Evolutionary conservation across 1,140 invertebrate genomes (phyloP).

Genomic region (Hesperophylax magnus): DNA sequence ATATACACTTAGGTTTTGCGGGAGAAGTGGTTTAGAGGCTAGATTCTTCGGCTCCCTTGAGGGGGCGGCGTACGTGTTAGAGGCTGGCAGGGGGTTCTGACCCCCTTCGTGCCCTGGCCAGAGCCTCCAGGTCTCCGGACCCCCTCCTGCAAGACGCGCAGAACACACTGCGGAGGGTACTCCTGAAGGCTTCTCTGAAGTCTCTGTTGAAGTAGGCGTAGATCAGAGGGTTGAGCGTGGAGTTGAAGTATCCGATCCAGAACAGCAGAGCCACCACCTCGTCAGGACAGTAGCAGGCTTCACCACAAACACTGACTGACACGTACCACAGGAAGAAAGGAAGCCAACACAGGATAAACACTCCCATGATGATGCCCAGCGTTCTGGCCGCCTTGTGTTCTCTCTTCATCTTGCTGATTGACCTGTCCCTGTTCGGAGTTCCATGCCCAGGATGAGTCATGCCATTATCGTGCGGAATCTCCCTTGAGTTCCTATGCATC

Average conservation of each 20-base stretch:
- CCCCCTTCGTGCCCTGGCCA: conserved; percentile 63
- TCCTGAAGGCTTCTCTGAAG: conserved; percentile 97
- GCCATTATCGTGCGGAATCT: conserved; percentile 73
- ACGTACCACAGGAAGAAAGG: conserved; percentile 95
- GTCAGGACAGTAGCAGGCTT: conserved; percentile 83
- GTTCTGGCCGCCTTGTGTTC: conserved; percentile 98
- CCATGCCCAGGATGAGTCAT: conserved; percentile 73
- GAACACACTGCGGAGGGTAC: conserved; percentile 91
- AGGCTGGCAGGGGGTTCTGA: conserved; percentile 56
- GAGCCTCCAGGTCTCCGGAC: conserved; percentile 80
- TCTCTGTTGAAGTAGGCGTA: conserved; percentile 99
- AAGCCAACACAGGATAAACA: conserved; percentile 95
- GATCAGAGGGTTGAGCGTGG: conserved; percentile 95
- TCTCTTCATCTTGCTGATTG: conserved; percentile 91
- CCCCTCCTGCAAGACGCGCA: conserved; percentile 82
- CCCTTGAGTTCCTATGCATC: conserved; percentile 78
- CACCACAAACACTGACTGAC: conserved; percentile 83
- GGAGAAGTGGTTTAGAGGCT: conserved; percentile 19
- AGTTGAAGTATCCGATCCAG: conserved; percentile 99
- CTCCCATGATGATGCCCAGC: conserved; percentile 93
- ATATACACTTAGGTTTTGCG: conserved; percentile 7
- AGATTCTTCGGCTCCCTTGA: conserved; percentile 11
- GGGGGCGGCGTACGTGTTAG: conserved; percentile 41
- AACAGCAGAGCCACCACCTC: conserved; percentile 92
- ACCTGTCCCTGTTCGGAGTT: conserved; percentile 89